phyloP scores from a whole-genome alignment of 1,140 invertebrate genomes.

The Triops longicaudatus region DNA sequence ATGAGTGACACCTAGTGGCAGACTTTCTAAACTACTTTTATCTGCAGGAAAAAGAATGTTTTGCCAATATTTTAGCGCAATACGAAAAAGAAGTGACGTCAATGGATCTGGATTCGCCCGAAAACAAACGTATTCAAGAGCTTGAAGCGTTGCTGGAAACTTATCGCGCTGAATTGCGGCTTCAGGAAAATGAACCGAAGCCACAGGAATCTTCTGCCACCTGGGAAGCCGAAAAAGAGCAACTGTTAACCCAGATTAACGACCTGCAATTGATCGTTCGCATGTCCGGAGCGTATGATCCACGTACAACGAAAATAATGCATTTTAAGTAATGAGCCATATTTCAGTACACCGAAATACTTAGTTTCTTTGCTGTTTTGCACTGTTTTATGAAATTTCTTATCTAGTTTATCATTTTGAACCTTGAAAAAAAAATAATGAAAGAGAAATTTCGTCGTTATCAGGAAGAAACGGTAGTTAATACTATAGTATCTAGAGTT shows the following conservation, averaged over 20 bases:
- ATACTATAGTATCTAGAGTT: no score
- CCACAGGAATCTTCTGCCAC: background rate
- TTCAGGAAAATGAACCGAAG: background rate
- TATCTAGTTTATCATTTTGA: no score
- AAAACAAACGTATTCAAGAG: background rate
- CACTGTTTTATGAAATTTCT: no score
- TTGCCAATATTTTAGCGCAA: background rate
- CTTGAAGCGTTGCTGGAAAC: background rate
- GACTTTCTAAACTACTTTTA: background rate
- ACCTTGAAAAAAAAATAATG: no score
- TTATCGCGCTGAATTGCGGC: background rate
- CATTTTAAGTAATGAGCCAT: background rate
- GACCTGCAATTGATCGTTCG: background rate
- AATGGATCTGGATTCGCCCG: background rate
- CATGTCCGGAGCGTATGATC: background rate
- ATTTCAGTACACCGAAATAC: background rate
- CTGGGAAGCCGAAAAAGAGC: slow-evolving; percentile 6
- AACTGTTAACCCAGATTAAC: background rate
- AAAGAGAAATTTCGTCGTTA: no score
- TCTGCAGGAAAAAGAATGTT: background rate
- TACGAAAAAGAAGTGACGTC: background rate
- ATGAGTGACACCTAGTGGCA: no score
- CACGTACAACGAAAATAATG: background rate
- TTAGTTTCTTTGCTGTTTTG: background rate
- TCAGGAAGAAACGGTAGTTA: no score